These are phyloP conservation scores for Steatocranus sp. DNA, from an alignment of 2,797 vertebrate species.

Conservation along the genomic window DNA sequence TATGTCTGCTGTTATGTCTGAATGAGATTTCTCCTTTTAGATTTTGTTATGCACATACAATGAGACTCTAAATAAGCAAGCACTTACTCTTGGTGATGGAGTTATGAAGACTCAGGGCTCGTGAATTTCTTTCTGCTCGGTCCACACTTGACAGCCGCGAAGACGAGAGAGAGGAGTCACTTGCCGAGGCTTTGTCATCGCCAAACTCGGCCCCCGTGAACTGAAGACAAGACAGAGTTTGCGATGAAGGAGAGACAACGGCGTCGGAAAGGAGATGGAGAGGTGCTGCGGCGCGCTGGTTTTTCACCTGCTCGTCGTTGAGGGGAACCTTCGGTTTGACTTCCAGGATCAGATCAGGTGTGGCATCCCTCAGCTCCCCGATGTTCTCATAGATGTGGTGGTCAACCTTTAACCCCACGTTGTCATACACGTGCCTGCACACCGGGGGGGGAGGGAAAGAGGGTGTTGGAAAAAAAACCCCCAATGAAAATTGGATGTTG, in stretches of 20 bases:
- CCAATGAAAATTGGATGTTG: conserved; percentile 10
- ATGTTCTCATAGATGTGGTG: conserved; percentile 74
- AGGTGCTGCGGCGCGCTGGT: neutral
- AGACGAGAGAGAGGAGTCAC: conserved; percentile 56
- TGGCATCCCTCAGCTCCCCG: conserved; percentile 71
- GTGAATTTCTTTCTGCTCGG: conserved; percentile 77
- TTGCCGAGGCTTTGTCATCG: conserved; percentile 71
- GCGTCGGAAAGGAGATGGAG: neutral
- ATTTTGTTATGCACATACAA: neutral
- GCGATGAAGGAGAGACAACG: conserved; percentile 3
- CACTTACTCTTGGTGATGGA: conserved; percentile 75
- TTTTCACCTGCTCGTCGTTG: conserved; percentile 72
- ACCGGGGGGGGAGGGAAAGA: neutral
- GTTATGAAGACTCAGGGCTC: conserved; percentile 84
- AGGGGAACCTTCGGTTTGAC: conserved; percentile 74
- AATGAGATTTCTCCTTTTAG: neutral
- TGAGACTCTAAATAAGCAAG: neutral
- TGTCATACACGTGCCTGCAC: conserved; percentile 72
- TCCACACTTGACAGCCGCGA: conserved; percentile 61
- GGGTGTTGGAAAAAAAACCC: neutral
- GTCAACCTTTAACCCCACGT: conserved; percentile 51
- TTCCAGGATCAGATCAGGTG: conserved; percentile 85
- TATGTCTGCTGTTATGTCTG: conserved; percentile 28
- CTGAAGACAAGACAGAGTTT: conserved; percentile 42
- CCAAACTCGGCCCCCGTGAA: conserved; percentile 54